Evolutionary conservation across 2,113 vertebrate species (phyloP).

Genomic region (Rissa tridactyla): DNA sequence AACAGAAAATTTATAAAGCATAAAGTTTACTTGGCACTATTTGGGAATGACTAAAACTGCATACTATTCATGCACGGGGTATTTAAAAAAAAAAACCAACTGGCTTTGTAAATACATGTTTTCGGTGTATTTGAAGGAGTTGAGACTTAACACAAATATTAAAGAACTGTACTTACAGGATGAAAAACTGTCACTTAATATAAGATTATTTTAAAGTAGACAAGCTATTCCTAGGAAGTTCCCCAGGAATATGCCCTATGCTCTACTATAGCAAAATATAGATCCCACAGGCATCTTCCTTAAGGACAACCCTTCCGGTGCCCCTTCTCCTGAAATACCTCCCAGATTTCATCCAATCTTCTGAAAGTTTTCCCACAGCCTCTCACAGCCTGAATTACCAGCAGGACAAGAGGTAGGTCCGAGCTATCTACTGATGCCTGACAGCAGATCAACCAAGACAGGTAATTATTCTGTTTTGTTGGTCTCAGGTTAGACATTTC

Average conservation of each 20-base stretch:
- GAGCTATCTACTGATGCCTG: background rate
- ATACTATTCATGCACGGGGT: background rate
- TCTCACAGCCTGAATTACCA: background rate
- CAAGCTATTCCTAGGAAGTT: background rate
- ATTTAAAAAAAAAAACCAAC: background rate
- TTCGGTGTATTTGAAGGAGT: background rate
- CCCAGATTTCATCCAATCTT: background rate
- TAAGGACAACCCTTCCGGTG: background rate
- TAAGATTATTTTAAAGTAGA: background rate
- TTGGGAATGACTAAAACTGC: background rate
- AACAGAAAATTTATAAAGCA: background rate
- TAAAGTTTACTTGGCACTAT: background rate
- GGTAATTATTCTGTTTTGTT: background rate
- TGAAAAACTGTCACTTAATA: background rate
- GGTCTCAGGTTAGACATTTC: background rate
- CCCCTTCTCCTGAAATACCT: background rate
- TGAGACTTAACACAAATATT: background rate
- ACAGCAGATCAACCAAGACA: background rate
- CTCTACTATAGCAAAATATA: background rate
- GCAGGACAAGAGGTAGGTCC: fast-evolving
- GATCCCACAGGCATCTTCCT: background rate
- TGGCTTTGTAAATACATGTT: background rate
- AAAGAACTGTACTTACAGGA: background rate
- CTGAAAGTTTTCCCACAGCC: background rate
- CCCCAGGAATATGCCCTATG: background rate